phyloP scores from a whole-genome alignment of 2,797 vertebrate species.

The Muraenolepis orangiensis region DNA sequence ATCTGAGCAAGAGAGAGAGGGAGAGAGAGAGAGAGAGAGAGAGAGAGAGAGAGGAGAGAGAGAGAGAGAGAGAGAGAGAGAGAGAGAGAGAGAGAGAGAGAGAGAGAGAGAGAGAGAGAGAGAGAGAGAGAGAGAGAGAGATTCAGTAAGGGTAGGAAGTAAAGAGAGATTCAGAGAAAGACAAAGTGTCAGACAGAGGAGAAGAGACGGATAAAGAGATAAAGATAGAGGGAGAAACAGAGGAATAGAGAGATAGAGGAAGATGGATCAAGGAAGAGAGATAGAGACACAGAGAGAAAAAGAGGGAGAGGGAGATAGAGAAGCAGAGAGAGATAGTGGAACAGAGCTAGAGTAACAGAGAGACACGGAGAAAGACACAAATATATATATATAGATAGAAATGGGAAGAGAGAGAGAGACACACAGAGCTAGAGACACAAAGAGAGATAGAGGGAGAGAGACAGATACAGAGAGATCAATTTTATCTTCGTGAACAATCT shows the following conservation, averaged over 20 bases:
- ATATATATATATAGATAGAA: conserved; percentile 38
- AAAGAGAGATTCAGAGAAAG: background rate
- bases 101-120: too few relatives aligned
- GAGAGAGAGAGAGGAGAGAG: background rate
- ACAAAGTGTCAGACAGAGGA: background rate
- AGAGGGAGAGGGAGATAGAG: background rate
- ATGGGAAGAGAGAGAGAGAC: conserved; percentile 2
- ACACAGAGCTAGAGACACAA: conserved; percentile 19
- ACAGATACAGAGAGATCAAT: conserved; percentile 12
- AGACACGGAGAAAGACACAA: conserved; percentile 17
- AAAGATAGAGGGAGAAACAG: conserved; percentile 36
- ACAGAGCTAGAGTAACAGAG: conserved; percentile 3
- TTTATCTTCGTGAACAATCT: conserved; percentile 58
- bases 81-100: conserved; percentile 6
- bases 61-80: background rate
- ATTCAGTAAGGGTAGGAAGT: background rate
- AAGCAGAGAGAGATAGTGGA: conserved; percentile 23
- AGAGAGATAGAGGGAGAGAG: conserved; percentile 3
- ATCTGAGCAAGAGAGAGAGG: too few relatives aligned
- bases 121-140: background rate
- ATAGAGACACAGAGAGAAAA: conserved; percentile 21
- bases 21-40: too few relatives aligned
- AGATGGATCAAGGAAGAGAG: conserved; percentile 4
- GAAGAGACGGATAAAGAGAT: conserved; percentile 23
- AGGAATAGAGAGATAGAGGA: conserved; percentile 3